These are phyloP conservation scores for Glossosoma conforme DNA, from an alignment of 1,140 invertebrate genomes.

Conservation along the genomic window DNA sequence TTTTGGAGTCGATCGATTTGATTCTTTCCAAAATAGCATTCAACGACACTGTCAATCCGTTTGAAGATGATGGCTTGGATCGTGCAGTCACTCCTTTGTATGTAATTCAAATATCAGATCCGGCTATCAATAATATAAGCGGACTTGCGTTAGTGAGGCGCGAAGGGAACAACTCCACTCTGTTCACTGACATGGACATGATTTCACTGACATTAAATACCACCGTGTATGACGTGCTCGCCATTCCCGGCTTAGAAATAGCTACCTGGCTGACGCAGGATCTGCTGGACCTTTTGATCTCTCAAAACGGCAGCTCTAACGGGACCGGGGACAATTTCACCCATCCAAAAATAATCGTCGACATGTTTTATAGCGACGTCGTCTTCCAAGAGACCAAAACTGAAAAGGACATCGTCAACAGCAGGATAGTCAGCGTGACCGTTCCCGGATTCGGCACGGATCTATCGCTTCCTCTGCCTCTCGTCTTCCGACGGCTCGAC, in stretches of 20 bases:
- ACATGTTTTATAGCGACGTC: conserved; percentile 51
- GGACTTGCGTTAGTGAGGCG: conserved; percentile 49
- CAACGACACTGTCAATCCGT: conserved; percentile 29
- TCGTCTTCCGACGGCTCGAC: conserved; percentile 43
- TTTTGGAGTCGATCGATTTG: conserved; percentile 48
- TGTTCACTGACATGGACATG: conserved; percentile 45
- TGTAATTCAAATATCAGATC: conserved; percentile 51
- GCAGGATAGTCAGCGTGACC: conserved; percentile 51
- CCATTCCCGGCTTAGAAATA: conserved; percentile 47
- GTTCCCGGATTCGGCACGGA: conserved; percentile 50
- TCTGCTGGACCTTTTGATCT: conserved; percentile 38
- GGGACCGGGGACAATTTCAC: conserved; percentile 22
- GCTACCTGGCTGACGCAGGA: conserved; percentile 50
- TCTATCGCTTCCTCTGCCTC: conserved; percentile 45
- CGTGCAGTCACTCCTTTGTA: conserved; percentile 43
- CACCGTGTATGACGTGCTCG: conserved; percentile 42
- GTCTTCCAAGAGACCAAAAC: conserved; percentile 48
- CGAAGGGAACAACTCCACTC: conserved; percentile 29
- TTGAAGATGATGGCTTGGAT: conserved; percentile 32
- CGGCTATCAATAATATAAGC: conserved; percentile 48
- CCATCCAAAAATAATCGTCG: conserved; percentile 45
- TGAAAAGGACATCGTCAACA: conserved; percentile 35
- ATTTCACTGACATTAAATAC: conserved; percentile 44
- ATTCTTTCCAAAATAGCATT: conserved; percentile 39
- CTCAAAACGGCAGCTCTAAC: conserved; percentile 29